Evolutionary conservation across 2,888 invertebrate genomes (phyloP).

Genomic region (Lydus trimaculatus): DNA sequence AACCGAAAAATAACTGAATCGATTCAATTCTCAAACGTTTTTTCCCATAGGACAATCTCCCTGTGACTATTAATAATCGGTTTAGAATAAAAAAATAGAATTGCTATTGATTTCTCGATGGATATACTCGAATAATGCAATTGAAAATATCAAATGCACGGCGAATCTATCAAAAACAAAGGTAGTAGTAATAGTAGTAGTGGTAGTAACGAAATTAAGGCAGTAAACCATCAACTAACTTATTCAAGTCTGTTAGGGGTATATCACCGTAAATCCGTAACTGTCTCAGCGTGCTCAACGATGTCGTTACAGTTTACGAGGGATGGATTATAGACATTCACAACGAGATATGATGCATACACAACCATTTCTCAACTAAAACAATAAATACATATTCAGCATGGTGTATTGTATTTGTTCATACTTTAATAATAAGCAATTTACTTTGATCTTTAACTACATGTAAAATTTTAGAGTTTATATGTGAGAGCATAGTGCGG

Average conservation of each 20-base stretch:
- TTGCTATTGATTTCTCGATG: not conserved
- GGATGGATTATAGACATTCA: slow-evolving; percentile 46
- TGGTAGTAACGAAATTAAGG: slow-evolving; percentile 44
- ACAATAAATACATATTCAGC: not conserved
- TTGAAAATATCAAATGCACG: not conserved
- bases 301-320: slow-evolving; percentile 56
- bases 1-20: not conserved
- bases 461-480: slow-evolving; percentile 20
- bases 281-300: slow-evolving; percentile 53
- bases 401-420: not conserved
- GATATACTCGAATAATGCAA: not conserved
- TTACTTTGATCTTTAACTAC: slow-evolving; percentile 24
- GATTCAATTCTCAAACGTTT: not conserved
- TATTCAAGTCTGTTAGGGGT: slow-evolving; percentile 51
- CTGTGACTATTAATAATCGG: not conserved
- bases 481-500: slow-evolving; percentile 21
- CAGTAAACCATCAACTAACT: slow-evolving; percentile 49
- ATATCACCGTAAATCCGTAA: slow-evolving; percentile 55
- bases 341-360: slow-evolving; percentile 34
- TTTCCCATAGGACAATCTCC: not conserved
- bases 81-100: not conserved
- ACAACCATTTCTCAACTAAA: no score
- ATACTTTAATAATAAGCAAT: not conserved
- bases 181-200: not conserved
- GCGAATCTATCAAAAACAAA: not conserved